phyloP scores from a whole-genome alignment of 2,888 invertebrate genomes.

The Sphaeridia pumilis region DNA sequence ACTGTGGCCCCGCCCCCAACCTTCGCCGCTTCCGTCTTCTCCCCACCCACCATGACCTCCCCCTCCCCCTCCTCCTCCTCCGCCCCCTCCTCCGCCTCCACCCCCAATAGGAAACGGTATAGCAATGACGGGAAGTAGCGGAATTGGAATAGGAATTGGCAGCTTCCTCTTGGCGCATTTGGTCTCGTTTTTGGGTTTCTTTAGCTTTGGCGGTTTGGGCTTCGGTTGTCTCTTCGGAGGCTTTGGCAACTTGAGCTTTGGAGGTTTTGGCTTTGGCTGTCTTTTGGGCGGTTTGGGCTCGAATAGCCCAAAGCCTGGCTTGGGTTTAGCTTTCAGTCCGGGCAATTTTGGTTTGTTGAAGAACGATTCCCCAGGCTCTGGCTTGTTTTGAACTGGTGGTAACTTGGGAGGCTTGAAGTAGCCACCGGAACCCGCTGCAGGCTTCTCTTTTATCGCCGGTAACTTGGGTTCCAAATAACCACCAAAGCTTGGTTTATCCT shows the following conservation, averaged over 20 bases:
- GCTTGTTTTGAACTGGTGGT: neutral
- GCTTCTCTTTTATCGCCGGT: neutral
- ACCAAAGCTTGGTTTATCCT: neutral
- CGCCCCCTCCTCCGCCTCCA: constrained; percentile 24
- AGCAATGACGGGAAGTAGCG: constrained; percentile 17
- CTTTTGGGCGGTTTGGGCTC: constrained; percentile 9
- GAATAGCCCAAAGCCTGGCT: constrained; percentile 4
- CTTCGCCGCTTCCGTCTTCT: constrained; percentile 1
- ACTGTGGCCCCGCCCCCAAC: constrained; percentile 15
- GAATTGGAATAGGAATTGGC: constrained; percentile 29
- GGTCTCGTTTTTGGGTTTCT: neutral
- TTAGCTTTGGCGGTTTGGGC: neutral
- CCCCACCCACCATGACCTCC: constrained; percentile 9
- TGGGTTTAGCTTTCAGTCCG: constrained; percentile 1
- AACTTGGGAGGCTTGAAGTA: neutral
- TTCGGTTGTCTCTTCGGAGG: neutral
- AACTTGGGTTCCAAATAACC: neutral
- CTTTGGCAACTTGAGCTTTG: neutral
- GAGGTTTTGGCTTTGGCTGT: constrained; percentile 14
- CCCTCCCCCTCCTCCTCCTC: constrained; percentile 16
- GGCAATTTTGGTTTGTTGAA: neutral
- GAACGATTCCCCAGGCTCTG: neutral
- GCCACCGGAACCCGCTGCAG: neutral
- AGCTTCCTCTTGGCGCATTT: constrained; percentile 11
- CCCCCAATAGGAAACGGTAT: constrained; percentile 34